Conservation (phyloP, 2,888 invertebrate genomes). For the Enchytraeus crypticus region DNA sequence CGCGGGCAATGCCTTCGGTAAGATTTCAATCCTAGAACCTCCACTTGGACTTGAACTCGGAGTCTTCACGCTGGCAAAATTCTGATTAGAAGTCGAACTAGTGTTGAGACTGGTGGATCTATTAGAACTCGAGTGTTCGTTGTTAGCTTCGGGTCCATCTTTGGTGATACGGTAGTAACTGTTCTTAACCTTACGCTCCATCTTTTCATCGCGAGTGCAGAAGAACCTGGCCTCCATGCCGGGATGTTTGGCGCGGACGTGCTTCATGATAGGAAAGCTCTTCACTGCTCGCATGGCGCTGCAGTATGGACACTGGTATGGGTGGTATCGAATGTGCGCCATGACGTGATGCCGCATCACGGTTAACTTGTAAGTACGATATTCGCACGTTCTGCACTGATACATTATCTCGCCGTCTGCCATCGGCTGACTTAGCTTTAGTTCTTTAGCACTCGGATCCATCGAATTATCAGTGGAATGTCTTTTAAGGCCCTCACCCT, state of each 20-base stretch:
- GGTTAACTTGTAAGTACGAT: slow-evolving; percentile 10
- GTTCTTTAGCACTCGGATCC: too few relatives aligned
- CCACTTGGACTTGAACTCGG: background rate
- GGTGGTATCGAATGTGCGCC: slow-evolving; percentile 21
- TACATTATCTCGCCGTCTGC: slow-evolving; percentile 1
- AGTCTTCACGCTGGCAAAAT: background rate
- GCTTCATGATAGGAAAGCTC: slow-evolving; percentile 20
- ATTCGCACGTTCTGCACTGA: slow-evolving; percentile 13
- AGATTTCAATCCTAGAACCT: background rate
- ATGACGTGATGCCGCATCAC: slow-evolving; percentile 22
- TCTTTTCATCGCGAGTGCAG: slow-evolving; percentile 6
- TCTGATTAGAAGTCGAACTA: too few relatives aligned
- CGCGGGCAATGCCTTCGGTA: background rate
- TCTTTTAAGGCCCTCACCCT: too few relatives aligned
- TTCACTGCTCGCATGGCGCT: slow-evolving; percentile 12
- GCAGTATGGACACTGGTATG: slow-evolving; percentile 21
- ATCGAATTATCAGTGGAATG: too few relatives aligned
- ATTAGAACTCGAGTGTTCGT: background rate
- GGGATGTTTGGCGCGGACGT: slow-evolving; percentile 16
- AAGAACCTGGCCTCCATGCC: slow-evolving; percentile 11
- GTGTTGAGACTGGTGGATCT: too few relatives aligned
- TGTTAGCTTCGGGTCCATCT: background rate
- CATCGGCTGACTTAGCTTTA: background rate
- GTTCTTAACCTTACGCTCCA: slow-evolving; percentile 14
- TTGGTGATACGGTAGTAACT: background rate